Evolutionary conservation across 2,888 invertebrate species (phyloP), one percentile per base, ranked within the genome.

Genomic region (Amphiduros pacificus): DNA sequence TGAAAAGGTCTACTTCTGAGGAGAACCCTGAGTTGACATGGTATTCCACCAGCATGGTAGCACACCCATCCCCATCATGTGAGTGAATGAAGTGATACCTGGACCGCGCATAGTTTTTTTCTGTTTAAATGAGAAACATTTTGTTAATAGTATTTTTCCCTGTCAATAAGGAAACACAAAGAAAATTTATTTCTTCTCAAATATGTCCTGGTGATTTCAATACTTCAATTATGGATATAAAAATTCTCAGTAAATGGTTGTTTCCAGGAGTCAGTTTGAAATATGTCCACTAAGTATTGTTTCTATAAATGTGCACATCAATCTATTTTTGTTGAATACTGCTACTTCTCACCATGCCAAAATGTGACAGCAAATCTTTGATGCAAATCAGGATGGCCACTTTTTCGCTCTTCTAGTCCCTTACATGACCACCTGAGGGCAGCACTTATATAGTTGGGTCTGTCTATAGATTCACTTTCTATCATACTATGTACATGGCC

Each of bases 61-160:
- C 96, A 85, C 92, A 94, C 29, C 90, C 88, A 59, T 87, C 86
- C 11, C 95, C 95, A 85, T 96, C 94, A 77, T 88, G 88, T 56
- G 94, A 94, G 77, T 92, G 89, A 67, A 96, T 85, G 81, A 91
- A 95, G 83, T 97, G 96, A 82, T 91, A 92, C 68, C 93, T 88
- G 1, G 96, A 93, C 76, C 89, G 87, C 60, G 88, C 85, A 77
- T 91, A 93, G 83, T 93, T 93, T 76, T 92, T 91, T 83, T 96
- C 95, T 87, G 71, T 29, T 22, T n/a, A 48, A 14, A 48, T 48
- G 36, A 36, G 9, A 36, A 36, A 17, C 9, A 36, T n/a, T 36
- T n/a, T n/a, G n/a, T n/a, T n/a, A n/a, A n/a, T n/a, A n/a, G n/a
- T n/a, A n/a, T n/a, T n/a, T n/a, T n/a, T n/a, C n/a, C n/a, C n/a